Percentiles rank a stretch among this genome's conserved stretches.
Evolutionary conservation across 2,113 vertebrate genomes (phyloP).

Genomic region (Macroglossus sobrinus): DNA sequence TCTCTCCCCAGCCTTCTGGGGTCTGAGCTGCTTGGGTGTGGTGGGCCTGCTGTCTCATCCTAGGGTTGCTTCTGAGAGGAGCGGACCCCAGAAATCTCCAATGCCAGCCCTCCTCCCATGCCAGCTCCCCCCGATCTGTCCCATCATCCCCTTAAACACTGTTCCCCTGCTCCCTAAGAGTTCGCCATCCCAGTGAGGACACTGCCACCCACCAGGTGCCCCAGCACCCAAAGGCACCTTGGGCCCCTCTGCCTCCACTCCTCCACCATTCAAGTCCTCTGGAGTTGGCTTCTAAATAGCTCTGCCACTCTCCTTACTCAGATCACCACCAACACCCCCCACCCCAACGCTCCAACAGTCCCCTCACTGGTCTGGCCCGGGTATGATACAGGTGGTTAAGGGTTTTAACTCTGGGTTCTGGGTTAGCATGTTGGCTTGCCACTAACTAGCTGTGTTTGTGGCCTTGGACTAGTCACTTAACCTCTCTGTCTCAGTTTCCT

Average conservation of each 20-base stretch:
- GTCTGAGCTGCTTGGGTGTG: slow-evolving; percentile 36
- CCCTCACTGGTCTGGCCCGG: neutral
- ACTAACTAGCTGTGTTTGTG: neutral
- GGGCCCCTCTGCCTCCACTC: neutral
- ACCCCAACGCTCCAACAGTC: too few species aligned
- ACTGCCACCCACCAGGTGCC: neutral
- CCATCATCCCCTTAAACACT: neutral
- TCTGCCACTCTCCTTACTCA: neutral
- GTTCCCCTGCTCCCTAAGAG: neutral
- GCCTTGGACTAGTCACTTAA: neutral
- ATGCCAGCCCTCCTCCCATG: neutral
- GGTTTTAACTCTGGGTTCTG: neutral
- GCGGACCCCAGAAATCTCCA: neutral
- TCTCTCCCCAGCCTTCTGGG: slow-evolving; percentile 59
- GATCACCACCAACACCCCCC: neutral
- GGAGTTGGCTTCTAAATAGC: neutral
- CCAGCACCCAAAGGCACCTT: neutral
- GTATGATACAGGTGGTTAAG: neutral
- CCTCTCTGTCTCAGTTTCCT: neutral
- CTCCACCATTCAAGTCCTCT: neutral
- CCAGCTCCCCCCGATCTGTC: neutral
- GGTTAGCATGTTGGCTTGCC: neutral
- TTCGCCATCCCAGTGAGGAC: neutral
- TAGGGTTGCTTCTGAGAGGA: neutral
- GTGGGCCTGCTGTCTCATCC: slow-evolving; percentile 15